Conservation (phyloP, 1,140 invertebrate species). For the Choristoneura fumiferana region DNA sequence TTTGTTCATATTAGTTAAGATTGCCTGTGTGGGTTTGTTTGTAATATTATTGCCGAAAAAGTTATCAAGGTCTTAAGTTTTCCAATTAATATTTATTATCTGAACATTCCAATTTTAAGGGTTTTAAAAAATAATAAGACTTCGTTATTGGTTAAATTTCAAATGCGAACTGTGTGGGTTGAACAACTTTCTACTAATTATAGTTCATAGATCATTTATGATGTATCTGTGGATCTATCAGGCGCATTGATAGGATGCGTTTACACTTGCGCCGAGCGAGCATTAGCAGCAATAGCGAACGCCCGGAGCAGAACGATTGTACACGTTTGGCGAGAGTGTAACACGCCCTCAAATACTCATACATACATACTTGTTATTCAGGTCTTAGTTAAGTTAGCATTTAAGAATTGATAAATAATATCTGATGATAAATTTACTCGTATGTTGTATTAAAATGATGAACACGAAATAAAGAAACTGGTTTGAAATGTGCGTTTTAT, state of each 20-base stretch:
- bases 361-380: conserved; percentile 67
- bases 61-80: conserved; percentile 16
- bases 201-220: conserved; percentile 19
- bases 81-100: conserved; percentile 17
- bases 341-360: conserved; percentile 27
- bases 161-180: conserved; percentile 40
- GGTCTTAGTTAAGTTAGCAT: conserved; percentile 69
- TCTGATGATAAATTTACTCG: conserved; percentile 77
- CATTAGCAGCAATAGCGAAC: neutral
- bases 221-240: conserved; percentile 7
- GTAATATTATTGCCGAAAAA: conserved; percentile 17
- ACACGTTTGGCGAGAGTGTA: conserved; percentile 1
- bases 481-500: conserved; percentile 72
- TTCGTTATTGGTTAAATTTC: conserved; percentile 32
- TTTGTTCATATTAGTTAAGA: conserved; percentile 27
- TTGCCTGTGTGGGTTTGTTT: conserved; percentile 27
- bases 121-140: conserved; percentile 32
- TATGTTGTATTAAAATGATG: conserved; percentile 77
- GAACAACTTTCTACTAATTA: conserved; percentile 26
- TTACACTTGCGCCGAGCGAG: conserved; percentile 4
- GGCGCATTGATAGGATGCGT: conserved; percentile 1
- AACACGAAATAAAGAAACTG: conserved; percentile 77
- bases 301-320: neutral
- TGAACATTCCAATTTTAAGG: conserved; percentile 46
- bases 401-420: conserved; percentile 76